A percentile compares a stretch with the other conserved stretches of the same genome.
Conservation (phyloP, 2,113 vertebrate genomes). For the Colossoma macropomum region DNA sequence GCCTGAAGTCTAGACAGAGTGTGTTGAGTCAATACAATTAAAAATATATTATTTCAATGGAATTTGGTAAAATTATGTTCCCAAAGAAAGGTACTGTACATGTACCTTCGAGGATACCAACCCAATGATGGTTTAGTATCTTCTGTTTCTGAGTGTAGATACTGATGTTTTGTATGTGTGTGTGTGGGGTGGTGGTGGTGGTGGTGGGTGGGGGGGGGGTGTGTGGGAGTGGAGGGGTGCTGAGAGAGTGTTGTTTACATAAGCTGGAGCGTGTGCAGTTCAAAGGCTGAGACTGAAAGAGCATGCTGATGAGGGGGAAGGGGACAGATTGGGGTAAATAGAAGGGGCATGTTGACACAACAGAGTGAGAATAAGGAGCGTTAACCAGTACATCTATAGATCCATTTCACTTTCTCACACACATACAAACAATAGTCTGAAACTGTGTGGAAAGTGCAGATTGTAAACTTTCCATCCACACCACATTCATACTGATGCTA, state of each 20-base stretch:
- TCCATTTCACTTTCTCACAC: not conserved
- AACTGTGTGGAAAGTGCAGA: no score
- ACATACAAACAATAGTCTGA: not conserved
- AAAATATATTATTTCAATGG: no score
- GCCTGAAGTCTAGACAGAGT: no score
- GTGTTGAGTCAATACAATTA: no score
- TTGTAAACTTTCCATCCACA: no score
- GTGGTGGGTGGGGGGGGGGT: not conserved
- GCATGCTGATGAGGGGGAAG: not conserved
- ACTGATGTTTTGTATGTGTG: conserved; percentile 19
- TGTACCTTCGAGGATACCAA: no score
- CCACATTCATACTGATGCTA: no score
- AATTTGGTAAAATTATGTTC: no score
- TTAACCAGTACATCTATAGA: not conserved
- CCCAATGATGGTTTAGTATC: no score
- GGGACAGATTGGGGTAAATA: conserved; percentile 46
- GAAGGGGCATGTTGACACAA: conserved; percentile 39
- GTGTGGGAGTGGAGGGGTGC: not conserved
- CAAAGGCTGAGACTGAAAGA: not conserved
- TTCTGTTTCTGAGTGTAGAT: not conserved
- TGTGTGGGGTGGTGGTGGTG: conserved; percentile 9
- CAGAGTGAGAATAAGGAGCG: not conserved
- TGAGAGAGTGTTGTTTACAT: not conserved
- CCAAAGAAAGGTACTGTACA: no score
- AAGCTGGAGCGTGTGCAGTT: not conserved